A percentile compares a stretch with the other conserved stretches of the same genome.
phyloP scores from a whole-genome alignment of 2,888 invertebrate species.

The Resseliella maxima region DNA sequence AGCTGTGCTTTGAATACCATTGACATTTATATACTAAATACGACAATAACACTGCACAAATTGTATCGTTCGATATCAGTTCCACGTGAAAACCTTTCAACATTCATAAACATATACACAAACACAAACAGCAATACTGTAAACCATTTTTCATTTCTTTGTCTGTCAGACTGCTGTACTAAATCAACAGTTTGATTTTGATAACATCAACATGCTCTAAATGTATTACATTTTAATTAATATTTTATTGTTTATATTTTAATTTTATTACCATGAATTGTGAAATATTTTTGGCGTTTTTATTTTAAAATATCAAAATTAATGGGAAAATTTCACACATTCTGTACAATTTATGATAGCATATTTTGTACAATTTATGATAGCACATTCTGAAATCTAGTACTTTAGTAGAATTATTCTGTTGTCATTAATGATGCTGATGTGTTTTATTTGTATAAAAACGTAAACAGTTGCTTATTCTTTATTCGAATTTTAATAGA shows the following conservation, averaged over 20 bases:
- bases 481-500: not conserved
- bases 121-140: too few relatives aligned
- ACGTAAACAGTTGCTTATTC: conserved; percentile 40
- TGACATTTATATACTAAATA: not conserved
- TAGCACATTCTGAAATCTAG: not conserved
- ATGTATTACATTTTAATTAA: too few relatives aligned
- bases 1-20: conserved; percentile 1
- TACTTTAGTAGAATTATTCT: not conserved
- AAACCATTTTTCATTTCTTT: not conserved
- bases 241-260: not conserved
- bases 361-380: too few relatives aligned
- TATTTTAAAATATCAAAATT: too few relatives aligned
- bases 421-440: conserved; percentile 2
- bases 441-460: conserved; percentile 53
- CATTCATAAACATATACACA: not conserved
- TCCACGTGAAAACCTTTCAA: conserved; percentile 17
- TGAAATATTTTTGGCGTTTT: too few relatives aligned
- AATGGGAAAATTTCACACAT: too few relatives aligned
- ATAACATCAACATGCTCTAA: too few relatives aligned
- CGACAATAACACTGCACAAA: not conserved
- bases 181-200: not conserved
- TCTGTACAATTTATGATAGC: too few relatives aligned
- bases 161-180: not conserved
- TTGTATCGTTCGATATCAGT: not conserved
- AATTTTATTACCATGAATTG: too few relatives aligned